A percentile compares a stretch with the other conserved stretches of the same genome.
Evolutionary conservation across 1,140 invertebrate genomes (phyloP).

Genomic region (Acromyrmex heyeri): DNA sequence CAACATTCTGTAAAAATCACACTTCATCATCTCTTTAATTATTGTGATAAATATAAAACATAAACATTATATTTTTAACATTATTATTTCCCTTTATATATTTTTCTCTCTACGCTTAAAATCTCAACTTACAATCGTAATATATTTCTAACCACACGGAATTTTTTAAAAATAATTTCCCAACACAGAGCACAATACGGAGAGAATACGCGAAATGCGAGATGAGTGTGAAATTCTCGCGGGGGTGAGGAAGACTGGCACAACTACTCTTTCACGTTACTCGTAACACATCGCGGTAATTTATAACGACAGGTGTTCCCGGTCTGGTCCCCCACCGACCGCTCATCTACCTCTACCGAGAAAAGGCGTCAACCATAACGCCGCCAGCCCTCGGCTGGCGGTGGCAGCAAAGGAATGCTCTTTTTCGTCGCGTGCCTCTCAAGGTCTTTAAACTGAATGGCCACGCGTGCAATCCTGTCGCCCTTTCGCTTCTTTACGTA

Average conservation of each 20-base stretch:
- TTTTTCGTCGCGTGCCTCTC: conserved; percentile 64
- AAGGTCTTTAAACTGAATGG: conserved; percentile 59
- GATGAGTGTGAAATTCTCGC: conserved; percentile 37
- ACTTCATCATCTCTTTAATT: background rate
- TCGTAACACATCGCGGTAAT: conserved; percentile 70
- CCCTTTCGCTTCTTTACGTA: conserved; percentile 27
- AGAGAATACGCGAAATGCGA: background rate
- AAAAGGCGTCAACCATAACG: conserved; percentile 70
- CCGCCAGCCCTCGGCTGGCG: conserved; percentile 28
- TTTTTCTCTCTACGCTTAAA: background rate
- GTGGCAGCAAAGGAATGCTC: conserved; percentile 62
- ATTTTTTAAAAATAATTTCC: conserved; percentile 11
- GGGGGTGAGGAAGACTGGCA: conserved; percentile 20
- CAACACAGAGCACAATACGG: background rate
- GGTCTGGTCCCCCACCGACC: conserved; percentile 13
- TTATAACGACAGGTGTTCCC: conserved; percentile 69
- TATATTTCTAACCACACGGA: background rate
- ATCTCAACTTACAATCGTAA: background rate
- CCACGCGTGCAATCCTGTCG: conserved; percentile 21
- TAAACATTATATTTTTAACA: background rate
- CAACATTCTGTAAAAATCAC: background rate
- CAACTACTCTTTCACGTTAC: conserved; percentile 39
- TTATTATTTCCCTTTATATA: background rate
- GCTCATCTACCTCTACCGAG: conserved; percentile 47
- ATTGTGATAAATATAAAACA: background rate